Base-by-base conservation (phyloP, 2,113 vertebrate genomes). In the Scopus umbretta region DNA sequence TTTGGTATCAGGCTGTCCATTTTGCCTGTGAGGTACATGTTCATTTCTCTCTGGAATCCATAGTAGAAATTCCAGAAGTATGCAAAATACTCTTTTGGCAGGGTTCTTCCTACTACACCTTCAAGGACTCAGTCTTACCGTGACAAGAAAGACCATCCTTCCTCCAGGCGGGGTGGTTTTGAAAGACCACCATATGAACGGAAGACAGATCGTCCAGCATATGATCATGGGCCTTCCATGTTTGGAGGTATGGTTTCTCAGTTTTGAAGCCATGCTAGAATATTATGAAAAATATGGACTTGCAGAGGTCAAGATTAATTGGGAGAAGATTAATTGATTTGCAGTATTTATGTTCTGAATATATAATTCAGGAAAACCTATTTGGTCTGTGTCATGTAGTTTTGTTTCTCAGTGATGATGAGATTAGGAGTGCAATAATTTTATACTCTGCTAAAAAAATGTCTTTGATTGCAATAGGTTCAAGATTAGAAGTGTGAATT, bases 111-210 rank as follows among this genome's bases (percentile, higher is more conserved):
- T 95, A 89, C 96, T 61, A 92, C 86, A 50, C 94, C 96, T 87
- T 97, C 95, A 72, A 99, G 99, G 53, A 95, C 98, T 47, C 98
- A 97, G 34, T 98, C 98, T 63, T 99, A 99, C 98, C 98, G 99
- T 88, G 99, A 99, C 74, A 98, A 98, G 96, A 98, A 98, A 43
- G 99, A 99, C 15, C 98, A 98, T 94, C 99, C 95, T 1, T 97
- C 98, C 40, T 98, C 98, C 79, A 98, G 99, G 80, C 97, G 99
- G 42, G 98, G 98, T 56, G 98, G 98, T n/a, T 99, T 98, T 79
- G 99, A 99, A 52, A 98, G 99, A 91, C 97, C 98, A 12, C 97
- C 98, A 1, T 99, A 99, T 62, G 99, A 99, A 68, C 98, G 99
- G 38, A 96, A 98, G 86, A 95, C 98, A 70, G 99, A 99, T 66